Percentiles rank a stretch among this genome's conserved stretches.
Evolutionary conservation across 2,888 invertebrate genomes (phyloP).

Genomic region (Agrochola litura): DNA sequence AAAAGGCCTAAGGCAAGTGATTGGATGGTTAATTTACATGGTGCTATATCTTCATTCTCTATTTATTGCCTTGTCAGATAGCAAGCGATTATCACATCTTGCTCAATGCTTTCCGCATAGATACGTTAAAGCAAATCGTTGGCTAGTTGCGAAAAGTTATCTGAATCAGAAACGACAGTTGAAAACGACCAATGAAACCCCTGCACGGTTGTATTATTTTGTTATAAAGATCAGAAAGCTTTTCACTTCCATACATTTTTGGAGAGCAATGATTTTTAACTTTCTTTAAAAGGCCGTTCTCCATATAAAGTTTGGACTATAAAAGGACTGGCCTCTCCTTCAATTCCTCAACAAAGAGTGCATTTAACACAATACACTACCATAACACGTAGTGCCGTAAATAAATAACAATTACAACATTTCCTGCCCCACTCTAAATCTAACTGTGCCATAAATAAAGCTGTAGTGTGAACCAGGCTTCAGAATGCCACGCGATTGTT

Average conservation of each 20-base stretch:
- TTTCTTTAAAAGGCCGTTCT: not conserved
- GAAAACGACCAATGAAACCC: constrained; percentile 28
- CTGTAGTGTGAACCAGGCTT: constrained; percentile 37
- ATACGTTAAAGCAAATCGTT: constrained; percentile 32
- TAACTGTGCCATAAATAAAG: constrained; percentile 41
- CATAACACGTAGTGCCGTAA: constrained; percentile 5
- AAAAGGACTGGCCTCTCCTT: not conserved
- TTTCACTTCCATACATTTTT: not conserved
- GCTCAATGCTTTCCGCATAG: constrained; percentile 50
- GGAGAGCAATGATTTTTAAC: not conserved
- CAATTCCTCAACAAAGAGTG: constrained; percentile 9
- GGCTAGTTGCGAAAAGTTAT: constrained; percentile 37
- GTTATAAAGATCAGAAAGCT: not conserved
- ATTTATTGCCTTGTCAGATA: constrained; percentile 34
- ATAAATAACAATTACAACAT: constrained; percentile 26
- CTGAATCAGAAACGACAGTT: constrained; percentile 26
- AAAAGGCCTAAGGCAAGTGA: not conserved
- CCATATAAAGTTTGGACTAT: not conserved
- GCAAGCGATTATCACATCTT: constrained; percentile 45
- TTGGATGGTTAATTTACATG: not conserved
- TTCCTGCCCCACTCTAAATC: constrained; percentile 23
- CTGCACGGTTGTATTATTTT: constrained; percentile 29
- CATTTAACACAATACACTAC: constrained; percentile 17
- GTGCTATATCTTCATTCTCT: constrained; percentile 18
- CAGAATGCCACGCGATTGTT: constrained; percentile 37